Base-by-base conservation (phyloP, 2,113 vertebrate genomes). In the Dipodomys spectabilis region DNA sequence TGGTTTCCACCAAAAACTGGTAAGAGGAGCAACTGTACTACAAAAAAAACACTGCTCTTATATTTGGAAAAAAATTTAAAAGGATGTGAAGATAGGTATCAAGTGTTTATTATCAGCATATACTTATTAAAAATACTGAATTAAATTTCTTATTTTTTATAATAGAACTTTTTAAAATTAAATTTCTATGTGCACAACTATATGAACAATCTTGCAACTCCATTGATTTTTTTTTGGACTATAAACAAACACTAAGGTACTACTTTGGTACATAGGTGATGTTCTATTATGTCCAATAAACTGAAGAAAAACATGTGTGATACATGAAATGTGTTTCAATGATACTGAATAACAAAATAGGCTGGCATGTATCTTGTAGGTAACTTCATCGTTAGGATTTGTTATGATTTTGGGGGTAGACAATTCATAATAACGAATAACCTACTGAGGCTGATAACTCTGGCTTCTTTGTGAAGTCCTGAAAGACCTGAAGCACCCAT, bases 1-100 rank as follows among this genome's bases (percentile, higher is more conserved):
- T 95, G 65, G 82, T 88, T 82, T 96, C 79, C 75, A 92, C 89
- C 82, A 74, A 94, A 89, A 94, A 64, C 82, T 96, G 45, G 65
- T 93, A 93, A 91, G 95, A 83, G 90, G 62, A 92, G 84, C 96
- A 86, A 96, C 30, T 72, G 96, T 96, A 93, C 97, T 96, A 97
- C 25, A 91, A 90, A 97, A 32, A 95, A 20, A 57, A 11, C 16
- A 71, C 60, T 53, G 60, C 80, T 97, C 89, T 80, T 94, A 57
- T 95, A 65, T 39, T 94, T 88, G 82, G 74, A 53, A 96, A 45
- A 19, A 16, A 15, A 4, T 57, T 57, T 16, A 57, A 94, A 92
- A 96, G 57, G 1, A 65, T 87, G 90, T 23, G 25, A 69, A 91
- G 30, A 44, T 71, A 97, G 32, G 16, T 91, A 91, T 53, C 79